phyloP scores from a whole-genome alignment of 2,113 vertebrate species.

The Pipra filicauda region DNA sequence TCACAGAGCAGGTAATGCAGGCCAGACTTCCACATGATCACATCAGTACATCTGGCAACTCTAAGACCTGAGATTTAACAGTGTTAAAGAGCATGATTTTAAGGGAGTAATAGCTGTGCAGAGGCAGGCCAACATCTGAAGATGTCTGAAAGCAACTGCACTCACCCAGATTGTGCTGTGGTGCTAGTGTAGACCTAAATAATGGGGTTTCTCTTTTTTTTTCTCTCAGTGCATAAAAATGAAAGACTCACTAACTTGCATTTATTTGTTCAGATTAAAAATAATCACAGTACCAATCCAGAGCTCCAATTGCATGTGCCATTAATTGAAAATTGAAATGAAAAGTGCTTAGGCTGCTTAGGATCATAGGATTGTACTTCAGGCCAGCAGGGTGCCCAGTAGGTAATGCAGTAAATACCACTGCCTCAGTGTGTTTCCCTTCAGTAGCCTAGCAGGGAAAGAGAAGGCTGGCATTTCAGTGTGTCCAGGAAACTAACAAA shows the following conservation, averaged over 20 bases:
- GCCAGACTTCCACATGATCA: background rate
- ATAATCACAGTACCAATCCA: background rate
- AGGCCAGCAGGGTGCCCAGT: background rate
- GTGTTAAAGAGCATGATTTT: background rate
- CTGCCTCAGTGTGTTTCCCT: background rate
- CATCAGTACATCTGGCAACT: background rate
- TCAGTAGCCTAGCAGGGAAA: background rate
- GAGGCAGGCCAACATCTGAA: background rate
- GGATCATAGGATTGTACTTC: background rate
- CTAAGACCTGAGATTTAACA: background rate
- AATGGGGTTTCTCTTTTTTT: background rate
- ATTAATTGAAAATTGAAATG: background rate
- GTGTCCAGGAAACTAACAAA: background rate
- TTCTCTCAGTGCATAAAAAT: background rate
- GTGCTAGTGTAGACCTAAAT: rapidly evolving
- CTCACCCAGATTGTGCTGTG: background rate
- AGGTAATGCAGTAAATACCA: background rate
- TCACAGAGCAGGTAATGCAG: background rate
- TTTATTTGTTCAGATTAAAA: background rate
- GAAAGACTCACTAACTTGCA: background rate
- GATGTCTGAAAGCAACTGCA: background rate
- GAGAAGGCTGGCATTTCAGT: background rate
- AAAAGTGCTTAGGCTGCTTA: background rate
- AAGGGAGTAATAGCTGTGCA: background rate
- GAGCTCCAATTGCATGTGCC: background rate